phyloP scores from a whole-genome alignment of 2,113 vertebrate genomes.

The Calidris pugnax region DNA sequence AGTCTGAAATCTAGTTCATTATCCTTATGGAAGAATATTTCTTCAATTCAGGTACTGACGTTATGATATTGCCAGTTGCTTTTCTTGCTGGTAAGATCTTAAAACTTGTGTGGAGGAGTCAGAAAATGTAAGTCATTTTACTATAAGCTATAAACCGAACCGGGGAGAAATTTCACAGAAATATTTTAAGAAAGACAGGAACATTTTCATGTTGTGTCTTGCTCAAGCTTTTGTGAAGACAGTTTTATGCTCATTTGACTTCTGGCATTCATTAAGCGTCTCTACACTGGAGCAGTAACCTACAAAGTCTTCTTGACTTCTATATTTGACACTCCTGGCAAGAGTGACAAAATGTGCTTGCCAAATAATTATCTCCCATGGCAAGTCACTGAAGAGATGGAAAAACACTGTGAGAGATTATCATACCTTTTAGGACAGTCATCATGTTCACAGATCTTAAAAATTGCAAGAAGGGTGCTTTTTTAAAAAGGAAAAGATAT shows the following conservation, averaged over 20 bases:
- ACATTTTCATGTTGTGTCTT: slow-evolving; percentile 52
- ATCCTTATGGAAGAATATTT: background rate
- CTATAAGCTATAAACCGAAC: background rate
- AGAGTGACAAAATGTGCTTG: slow-evolving; percentile 45
- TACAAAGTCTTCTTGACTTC: slow-evolving; percentile 47
- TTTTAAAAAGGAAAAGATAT: background rate
- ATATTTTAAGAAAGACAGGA: background rate
- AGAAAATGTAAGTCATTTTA: background rate
- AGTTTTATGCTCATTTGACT: slow-evolving; percentile 59
- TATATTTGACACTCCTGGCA: slow-evolving; percentile 56
- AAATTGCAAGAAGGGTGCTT: background rate
- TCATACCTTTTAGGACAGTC: slow-evolving; percentile 30
- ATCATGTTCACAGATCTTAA: background rate
- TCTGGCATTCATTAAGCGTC: slow-evolving; percentile 24
- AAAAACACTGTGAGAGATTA: slow-evolving; percentile 57
- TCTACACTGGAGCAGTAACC: background rate
- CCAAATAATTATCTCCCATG: slow-evolving; percentile 58
- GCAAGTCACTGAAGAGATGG: slow-evolving; percentile 47
- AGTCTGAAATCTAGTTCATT: background rate
- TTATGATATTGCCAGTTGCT: background rate
- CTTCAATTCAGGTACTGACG: background rate
- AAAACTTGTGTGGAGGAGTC: background rate
- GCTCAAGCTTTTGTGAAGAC: slow-evolving; percentile 6
- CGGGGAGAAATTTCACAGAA: background rate
- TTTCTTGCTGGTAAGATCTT: background rate